Evolutionary conservation across 2,888 invertebrate genomes (phyloP), one percentile per base, ranked within the genome.

Genomic region (Caenorhabditis zanzibari): DNA sequence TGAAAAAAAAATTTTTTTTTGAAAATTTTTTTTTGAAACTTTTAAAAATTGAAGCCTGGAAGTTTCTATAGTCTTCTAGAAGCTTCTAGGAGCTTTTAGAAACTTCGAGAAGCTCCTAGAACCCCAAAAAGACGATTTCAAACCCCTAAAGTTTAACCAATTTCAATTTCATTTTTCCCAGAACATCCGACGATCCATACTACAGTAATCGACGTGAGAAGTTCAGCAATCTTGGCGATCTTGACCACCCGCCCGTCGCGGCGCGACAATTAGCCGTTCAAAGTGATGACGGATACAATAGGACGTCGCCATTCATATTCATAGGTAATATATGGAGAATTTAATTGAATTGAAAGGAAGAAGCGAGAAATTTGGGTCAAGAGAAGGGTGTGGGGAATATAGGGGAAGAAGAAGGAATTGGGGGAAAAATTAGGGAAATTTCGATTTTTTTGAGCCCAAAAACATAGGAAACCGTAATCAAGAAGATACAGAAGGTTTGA

Each of bases 271-370:
- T 69, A 80, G 63, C 58, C 56, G 72, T 76, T 14, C 41, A 44
- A 41, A 26, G 64, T 22, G 52, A 66, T 58, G 44, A 59, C 58
- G 82, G 54, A 49, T 82, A 74, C 64, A 79, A 82, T 79, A 56
- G 73, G 26, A 54, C 82, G 64, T 82, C 82, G 38, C 82, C 82
- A 1, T 82, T 69, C 56, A 82, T 82, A 66, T 82, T 82, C 73
- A 79, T 82, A 38, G 82, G 82, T 77, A 63, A 71, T 58, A 75
- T 22, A 47, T 24, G 69, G 26, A 26, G 24, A 38, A 14, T 14
- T 44, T 47, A 28, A 28, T 49, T 16, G n/a, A 38, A 35, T 52
- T 38, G 54, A 47, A 61, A 4, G 19, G 7, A 58, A 19, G 10
- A n/a, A 28, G 24, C 7, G n/a, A 24, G 22, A 22, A 61, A 35